Conservation (phyloP, 1,140 invertebrate species). For the Acromyrmex echinatior region DNA sequence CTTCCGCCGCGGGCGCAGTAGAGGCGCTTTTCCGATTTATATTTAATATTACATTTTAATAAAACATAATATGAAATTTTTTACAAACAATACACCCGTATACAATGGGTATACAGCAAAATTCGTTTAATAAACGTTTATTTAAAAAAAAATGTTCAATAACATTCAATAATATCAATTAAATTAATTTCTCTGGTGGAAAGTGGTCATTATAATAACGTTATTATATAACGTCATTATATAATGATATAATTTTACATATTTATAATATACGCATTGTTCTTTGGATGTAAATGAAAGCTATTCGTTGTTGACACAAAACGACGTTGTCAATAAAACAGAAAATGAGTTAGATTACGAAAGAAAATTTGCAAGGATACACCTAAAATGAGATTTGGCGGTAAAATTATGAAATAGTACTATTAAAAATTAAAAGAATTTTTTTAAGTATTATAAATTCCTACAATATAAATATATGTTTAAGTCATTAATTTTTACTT, state of each 20-base stretch:
- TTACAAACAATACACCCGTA: neutral
- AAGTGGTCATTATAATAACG: slow-evolving; percentile 29
- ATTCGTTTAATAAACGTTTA: slow-evolving; percentile 40
- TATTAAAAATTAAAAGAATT: slow-evolving; percentile 22
- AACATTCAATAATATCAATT: slow-evolving; percentile 38
- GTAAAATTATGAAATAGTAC: neutral
- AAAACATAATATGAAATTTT: slow-evolving; percentile 44
- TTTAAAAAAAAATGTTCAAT: slow-evolving; percentile 14
- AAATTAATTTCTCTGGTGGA: slow-evolving; percentile 43
- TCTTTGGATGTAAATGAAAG: slow-evolving; percentile 1
- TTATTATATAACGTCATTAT: neutral
- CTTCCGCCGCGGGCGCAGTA: slow-evolving; percentile 29
- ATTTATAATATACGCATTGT: neutral
- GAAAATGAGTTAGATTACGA: neutral
- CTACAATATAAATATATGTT: neutral
- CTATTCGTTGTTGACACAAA: neutral
- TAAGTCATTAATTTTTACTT: too few species aligned
- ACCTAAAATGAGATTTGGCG: neutral
- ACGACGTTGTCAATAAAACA: slow-evolving; percentile 11
- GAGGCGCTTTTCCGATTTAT: slow-evolving; percentile 38
- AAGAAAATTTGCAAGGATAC: neutral
- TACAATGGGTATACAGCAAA: slow-evolving; percentile 9
- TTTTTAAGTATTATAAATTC: slow-evolving; percentile 4
- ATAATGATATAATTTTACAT: neutral
- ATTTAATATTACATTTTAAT: slow-evolving; percentile 45